Evolutionary conservation across 2,888 invertebrate species (phyloP).

Genomic region (Luperina nickerlii): DNA sequence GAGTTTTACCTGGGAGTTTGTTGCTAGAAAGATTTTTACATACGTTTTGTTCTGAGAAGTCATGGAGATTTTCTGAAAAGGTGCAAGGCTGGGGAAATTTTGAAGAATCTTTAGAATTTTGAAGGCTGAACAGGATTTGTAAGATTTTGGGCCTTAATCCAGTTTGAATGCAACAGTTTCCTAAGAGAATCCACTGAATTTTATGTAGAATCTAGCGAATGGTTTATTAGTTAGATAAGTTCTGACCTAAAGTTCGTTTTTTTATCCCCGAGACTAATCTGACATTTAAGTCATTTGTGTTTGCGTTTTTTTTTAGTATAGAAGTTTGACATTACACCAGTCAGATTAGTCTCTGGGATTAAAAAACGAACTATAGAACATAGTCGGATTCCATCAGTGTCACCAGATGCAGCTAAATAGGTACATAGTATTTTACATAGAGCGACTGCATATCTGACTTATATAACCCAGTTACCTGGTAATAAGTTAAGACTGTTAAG

Average conservation of each 20-base stretch:
- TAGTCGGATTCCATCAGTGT: too few relatives aligned
- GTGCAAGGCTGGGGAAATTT: not conserved
- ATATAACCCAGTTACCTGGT: not conserved
- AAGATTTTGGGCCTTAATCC: not conserved
- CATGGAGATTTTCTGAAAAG: not conserved
- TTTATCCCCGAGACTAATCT: too few relatives aligned
- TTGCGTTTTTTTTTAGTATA: too few relatives aligned
- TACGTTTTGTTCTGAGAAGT: slow-evolving; percentile 8
- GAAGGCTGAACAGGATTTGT: not conserved
- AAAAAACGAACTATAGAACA: too few relatives aligned
- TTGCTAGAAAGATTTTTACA: slow-evolving; percentile 10
- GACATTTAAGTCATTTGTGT: too few relatives aligned
- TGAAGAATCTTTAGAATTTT: not conserved
- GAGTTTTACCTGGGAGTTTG: slow-evolving; percentile 34
- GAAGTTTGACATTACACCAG: too few relatives aligned
- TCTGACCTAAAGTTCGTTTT: too few relatives aligned
- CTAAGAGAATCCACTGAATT: not conserved
- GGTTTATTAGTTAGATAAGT: not conserved
- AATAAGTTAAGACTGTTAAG: not conserved
- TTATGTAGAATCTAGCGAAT: not conserved
- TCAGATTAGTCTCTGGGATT: too few relatives aligned
- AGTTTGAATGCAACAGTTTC: not conserved
- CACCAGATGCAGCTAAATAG: not conserved
- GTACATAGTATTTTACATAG: too few relatives aligned
- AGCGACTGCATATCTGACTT: not conserved